Percentiles rank a stretch among this genome's conserved stretches.
phyloP scores from a whole-genome alignment of 2,797 vertebrate genomes.

The Sarcoramphus papa region DNA sequence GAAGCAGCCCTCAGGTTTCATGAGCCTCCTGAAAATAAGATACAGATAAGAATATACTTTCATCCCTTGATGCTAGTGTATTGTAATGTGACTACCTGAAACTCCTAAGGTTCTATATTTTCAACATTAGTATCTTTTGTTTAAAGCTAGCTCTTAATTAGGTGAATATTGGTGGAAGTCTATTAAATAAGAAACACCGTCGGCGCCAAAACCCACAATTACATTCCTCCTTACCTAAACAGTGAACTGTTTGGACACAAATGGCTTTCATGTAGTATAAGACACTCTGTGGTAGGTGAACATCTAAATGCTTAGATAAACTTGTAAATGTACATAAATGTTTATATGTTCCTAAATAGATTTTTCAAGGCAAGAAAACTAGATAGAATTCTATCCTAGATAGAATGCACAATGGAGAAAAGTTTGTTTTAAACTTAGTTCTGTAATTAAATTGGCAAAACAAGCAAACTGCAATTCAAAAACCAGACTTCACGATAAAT shows the following conservation, averaged over 20 bases:
- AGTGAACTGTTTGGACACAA: not conserved
- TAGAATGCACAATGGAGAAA: not conserved
- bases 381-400: not conserved
- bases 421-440: not conserved
- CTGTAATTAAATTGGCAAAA: not conserved
- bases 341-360: not conserved
- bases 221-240: not conserved
- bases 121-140: not conserved
- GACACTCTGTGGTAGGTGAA: not conserved
- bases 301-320: not conserved
- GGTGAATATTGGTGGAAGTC: not conserved
- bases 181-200: not conserved
- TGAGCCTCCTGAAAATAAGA: conserved; percentile 34
- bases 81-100: not conserved
- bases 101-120: not conserved
- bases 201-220: not conserved
- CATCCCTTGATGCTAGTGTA: not conserved
- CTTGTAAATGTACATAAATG: not conserved
- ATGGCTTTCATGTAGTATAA: not conserved
- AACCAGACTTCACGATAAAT: not conserved
- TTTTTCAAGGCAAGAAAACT: not conserved
- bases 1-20: conserved; percentile 28
- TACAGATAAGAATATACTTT: not conserved
- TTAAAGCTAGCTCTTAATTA: not conserved
- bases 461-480: not conserved